These are phyloP conservation scores for Pentamera pediparva DNA, from an alignment of 53 echinoderm and acorn worm genomes.

Conservation along the genomic window DNA sequence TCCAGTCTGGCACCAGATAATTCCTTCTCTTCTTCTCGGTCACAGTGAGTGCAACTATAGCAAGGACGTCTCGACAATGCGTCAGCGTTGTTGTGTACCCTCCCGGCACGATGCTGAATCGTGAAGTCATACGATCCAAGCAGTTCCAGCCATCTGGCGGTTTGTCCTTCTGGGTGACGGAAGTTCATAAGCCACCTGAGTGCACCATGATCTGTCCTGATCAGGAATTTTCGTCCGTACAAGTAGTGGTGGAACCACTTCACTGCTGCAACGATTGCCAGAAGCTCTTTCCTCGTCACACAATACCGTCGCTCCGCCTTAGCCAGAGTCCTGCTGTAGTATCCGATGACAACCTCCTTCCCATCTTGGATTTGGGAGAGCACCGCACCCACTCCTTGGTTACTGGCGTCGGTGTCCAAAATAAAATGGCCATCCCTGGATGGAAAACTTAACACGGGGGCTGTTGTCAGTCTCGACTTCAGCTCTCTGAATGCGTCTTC, in stretches of 20 bases:
- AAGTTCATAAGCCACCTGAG: slow-evolving; percentile 34
- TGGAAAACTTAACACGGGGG: not conserved
- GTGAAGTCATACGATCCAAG: not conserved
- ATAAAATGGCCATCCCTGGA: not conserved
- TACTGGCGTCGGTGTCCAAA: slow-evolving; percentile 9
- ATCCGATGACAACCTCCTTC: not conserved
- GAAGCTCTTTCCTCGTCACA: not conserved
- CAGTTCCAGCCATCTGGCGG: not conserved
- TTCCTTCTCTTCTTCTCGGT: not conserved
- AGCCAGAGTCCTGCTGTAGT: not conserved
- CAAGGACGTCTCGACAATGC: not conserved
- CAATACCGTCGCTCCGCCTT: not conserved
- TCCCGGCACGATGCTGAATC: not conserved
- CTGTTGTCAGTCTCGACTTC: not conserved
- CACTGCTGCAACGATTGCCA: not conserved
- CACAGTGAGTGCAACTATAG: not conserved
- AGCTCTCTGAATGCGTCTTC: not conserved
- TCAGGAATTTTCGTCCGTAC: slow-evolving; percentile 29
- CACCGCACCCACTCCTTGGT: not conserved
- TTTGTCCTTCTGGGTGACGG: not conserved
- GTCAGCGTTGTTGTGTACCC: not conserved
- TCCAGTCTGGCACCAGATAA: too few relatives aligned
- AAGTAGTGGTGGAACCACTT: slow-evolving; percentile 10
- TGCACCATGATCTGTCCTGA: slow-evolving; percentile 45
- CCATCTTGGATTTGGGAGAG: not conserved